phyloP scores from a whole-genome alignment of 2,113 vertebrate genomes.

The Thoracochromis brauschi region DNA sequence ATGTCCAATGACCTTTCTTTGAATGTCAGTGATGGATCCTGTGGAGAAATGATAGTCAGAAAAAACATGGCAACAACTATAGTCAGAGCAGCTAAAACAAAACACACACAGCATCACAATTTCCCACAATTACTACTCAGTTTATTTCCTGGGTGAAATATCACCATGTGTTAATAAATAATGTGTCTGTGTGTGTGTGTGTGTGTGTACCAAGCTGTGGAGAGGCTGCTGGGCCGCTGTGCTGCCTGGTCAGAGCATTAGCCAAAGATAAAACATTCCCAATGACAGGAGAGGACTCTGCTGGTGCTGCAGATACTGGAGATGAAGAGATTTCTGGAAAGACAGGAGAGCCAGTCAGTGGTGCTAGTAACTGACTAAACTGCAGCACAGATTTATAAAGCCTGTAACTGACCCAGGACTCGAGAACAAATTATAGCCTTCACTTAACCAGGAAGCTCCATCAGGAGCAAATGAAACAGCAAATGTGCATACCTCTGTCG shows the following conservation, averaged over 20 bases:
- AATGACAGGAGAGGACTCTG: conserved; percentile 82
- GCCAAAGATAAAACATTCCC: conserved; percentile 86
- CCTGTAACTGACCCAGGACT: rapidly evolving
- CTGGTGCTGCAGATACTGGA: neutral
- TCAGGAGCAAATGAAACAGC: neutral
- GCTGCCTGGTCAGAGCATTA: conserved; percentile 73
- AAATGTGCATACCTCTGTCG: neutral
- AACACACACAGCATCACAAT: neutral
- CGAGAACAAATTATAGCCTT: rapidly evolving
- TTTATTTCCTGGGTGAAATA: neutral
- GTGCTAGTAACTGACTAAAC: neutral
- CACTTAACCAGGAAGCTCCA: neutral
- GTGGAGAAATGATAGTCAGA: neutral
- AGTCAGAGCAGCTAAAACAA: neutral
- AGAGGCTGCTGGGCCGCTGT: conserved; percentile 66
- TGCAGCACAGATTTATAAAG: neutral
- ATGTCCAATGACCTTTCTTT: conserved; percentile 81
- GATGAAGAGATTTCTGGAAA: neutral
- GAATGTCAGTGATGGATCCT: conserved; percentile 78
- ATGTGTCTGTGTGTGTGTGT: conserved; percentile 52
- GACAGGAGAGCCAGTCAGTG: neutral
- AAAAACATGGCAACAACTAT: neutral
- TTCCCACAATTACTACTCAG: rapidly evolving
- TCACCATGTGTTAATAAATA: neutral
- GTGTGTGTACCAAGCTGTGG: conserved; percentile 54